phyloP scores from a whole-genome alignment of 2,797 vertebrate genomes.

The Harpagifer antarcticus region DNA sequence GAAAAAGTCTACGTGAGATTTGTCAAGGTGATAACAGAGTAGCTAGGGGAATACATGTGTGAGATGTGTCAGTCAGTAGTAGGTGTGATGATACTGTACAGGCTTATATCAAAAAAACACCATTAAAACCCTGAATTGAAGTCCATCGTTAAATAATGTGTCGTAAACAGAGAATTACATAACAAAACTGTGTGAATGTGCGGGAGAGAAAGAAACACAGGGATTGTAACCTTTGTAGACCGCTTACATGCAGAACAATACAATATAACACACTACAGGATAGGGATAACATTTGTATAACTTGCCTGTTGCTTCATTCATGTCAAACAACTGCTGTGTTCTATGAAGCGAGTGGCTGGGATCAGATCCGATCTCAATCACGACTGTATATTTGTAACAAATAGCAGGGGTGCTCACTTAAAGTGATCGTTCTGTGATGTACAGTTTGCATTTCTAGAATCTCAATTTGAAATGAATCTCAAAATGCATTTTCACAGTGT shows the following conservation, averaged over 20 bases:
- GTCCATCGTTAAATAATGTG: no score
- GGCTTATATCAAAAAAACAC: no score
- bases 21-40: conserved; percentile 25
- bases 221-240: no score
- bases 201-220: no score
- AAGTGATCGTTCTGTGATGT: not conserved
- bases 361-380: not conserved
- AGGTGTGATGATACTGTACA: no score
- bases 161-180: no score
- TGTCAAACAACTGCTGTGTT: not conserved
- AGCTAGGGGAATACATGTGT: conserved; percentile 14
- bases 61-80: not conserved
- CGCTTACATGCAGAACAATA: no score
- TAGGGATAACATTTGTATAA: no score
- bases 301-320: no score
- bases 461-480: conserved; percentile 35
- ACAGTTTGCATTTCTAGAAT: conserved; percentile 3
- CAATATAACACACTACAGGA: no score
- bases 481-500: conserved; percentile 30
- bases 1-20: conserved; percentile 11
- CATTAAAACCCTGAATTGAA: no score
- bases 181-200: no score
- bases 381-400: not conserved
- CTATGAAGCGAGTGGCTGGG: not conserved
- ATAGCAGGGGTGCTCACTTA: not conserved